Conservation (phyloP, 2,797 vertebrate genomes). For the Sylvia borin region DNA sequence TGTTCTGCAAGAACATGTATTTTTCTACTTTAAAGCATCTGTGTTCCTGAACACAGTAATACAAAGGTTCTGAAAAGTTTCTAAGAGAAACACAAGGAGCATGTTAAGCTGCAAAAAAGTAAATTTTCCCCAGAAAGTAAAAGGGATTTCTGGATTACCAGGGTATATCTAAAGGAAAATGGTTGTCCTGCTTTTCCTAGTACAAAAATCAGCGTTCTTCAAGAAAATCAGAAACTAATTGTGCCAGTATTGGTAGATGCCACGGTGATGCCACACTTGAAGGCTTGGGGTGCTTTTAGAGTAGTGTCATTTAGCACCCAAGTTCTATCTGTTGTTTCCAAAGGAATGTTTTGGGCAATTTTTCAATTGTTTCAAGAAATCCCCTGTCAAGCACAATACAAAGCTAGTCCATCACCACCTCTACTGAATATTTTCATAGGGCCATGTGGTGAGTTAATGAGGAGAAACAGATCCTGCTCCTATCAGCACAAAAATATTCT, state of each 20-base stretch:
- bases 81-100: neutral
- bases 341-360: neutral
- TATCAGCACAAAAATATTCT: neutral
- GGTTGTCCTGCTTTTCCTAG: neutral
- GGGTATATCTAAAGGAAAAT: neutral
- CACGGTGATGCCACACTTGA: neutral
- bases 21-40: neutral
- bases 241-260: neutral
- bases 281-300: neutral
- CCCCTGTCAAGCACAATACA: neutral
- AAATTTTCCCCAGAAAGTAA: neutral
- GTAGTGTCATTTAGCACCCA: neutral
- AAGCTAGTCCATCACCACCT: neutral
- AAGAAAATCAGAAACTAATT: neutral
- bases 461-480: neutral
- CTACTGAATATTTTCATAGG: neutral
- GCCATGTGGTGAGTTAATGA: slow-evolving; percentile 7
- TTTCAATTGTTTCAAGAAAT: slow-evolving; percentile 38
- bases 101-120: neutral
- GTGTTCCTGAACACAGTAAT: neutral
- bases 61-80: neutral
- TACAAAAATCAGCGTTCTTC: neutral
- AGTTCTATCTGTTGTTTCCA: neutral
- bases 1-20: neutral
- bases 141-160: neutral